A percentile compares a stretch with the other conserved stretches of the same genome.
Evolutionary conservation across 2,888 invertebrate genomes (phyloP).

Genomic region (Antheraea yamamai): DNA sequence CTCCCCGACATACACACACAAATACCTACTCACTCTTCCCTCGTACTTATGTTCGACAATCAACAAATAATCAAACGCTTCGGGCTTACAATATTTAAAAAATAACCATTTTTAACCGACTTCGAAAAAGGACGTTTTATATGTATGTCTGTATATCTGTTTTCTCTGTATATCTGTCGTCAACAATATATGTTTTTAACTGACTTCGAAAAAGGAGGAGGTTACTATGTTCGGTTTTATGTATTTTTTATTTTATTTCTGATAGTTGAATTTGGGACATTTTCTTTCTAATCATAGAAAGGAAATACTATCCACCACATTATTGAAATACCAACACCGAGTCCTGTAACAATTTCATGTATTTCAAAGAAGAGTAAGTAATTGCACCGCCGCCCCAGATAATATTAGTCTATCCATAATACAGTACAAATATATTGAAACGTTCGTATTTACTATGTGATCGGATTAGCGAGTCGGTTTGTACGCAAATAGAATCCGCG

Average conservation of each 20-base stretch:
- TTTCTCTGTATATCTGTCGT: too few relatives aligned
- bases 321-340: too few relatives aligned
- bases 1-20: neutral
- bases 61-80: slow-evolving; percentile 37
- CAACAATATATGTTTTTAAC: too few relatives aligned
- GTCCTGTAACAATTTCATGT: neutral
- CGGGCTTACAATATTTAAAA: neutral
- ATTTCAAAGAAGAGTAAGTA: slow-evolving; percentile 40
- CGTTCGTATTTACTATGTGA: slow-evolving; percentile 18
- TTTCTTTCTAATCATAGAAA: too few relatives aligned
- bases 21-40: slow-evolving; percentile 26
- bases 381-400: neutral
- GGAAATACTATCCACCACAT: too few relatives aligned
- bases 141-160: too few relatives aligned
- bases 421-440: neutral
- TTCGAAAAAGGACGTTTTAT: too few relatives aligned
- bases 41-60: slow-evolving; percentile 29
- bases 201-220: too few relatives aligned
- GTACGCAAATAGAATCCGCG: slow-evolving; percentile 57
- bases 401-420: neutral
- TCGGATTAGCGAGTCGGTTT: slow-evolving; percentile 28
- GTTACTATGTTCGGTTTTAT: too few relatives aligned
- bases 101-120: too few relatives aligned
- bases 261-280: too few relatives aligned
- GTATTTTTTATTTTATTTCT: too few relatives aligned